A percentile compares a stretch with the other conserved stretches of the same genome.
Conservation (phyloP, 2,113 vertebrate genomes). For the Xiphophorus maculatus region DNA sequence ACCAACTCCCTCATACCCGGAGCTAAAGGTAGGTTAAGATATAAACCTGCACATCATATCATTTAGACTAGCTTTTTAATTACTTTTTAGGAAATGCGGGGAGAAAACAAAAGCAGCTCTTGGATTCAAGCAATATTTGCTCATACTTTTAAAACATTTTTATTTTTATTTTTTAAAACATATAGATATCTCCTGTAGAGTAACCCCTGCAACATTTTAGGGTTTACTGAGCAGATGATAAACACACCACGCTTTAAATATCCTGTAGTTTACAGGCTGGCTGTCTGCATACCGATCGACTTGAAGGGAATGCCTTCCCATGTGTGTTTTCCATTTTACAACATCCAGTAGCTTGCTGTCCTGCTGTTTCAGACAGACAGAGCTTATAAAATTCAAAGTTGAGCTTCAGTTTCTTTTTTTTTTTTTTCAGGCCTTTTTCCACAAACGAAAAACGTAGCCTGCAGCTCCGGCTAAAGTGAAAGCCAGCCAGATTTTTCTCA, state of each 20-base stretch:
- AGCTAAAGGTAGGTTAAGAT: conserved; percentile 66
- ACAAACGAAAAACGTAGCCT: conserved; percentile 18
- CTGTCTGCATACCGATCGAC: conserved; percentile 51
- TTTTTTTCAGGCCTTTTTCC: conserved; percentile 4
- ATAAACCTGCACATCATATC: background rate
- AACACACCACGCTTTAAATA: conserved; percentile 63
- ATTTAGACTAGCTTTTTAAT: background rate
- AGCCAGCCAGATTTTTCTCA: background rate
- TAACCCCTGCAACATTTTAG: conserved; percentile 33
- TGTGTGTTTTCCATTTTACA: conserved; percentile 65
- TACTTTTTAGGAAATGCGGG: background rate
- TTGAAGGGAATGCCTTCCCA: conserved; percentile 63
- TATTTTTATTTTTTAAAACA: background rate
- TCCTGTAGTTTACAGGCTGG: conserved; percentile 65
- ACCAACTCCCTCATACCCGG: conserved; percentile 68
- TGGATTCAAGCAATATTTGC: background rate
- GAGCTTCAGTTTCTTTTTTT: conserved; percentile 13
- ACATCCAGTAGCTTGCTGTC: conserved; percentile 75
- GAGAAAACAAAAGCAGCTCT: background rate
- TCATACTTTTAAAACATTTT: background rate
- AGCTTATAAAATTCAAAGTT: conserved; percentile 65
- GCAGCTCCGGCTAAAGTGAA: conserved; percentile 1
- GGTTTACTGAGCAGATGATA: conserved; percentile 47
- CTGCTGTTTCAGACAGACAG: conserved; percentile 76
- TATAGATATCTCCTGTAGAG: conserved; percentile 31